Evolutionary conservation across 2,797 vertebrate genomes (phyloP).

Genomic region (Periparus ater): DNA sequence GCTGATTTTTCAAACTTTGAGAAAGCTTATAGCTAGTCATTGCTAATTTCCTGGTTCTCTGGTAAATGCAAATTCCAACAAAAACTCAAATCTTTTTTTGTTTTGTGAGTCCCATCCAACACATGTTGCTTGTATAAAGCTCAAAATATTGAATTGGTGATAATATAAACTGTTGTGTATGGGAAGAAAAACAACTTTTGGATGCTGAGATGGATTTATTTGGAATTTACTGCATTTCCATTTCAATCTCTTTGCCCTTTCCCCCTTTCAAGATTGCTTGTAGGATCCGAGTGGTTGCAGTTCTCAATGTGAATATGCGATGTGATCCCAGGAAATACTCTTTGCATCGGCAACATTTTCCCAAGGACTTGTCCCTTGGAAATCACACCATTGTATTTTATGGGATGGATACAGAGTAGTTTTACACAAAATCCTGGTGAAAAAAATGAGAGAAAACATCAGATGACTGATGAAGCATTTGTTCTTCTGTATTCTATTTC

Average conservation of each 20-base stretch:
- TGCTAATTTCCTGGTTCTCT: neutral
- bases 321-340: slow-evolving; percentile 79
- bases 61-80: neutral
- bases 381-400: slow-evolving; percentile 72
- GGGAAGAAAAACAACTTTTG: neutral
- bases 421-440: slow-evolving; percentile 80
- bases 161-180: neutral
- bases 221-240: neutral
- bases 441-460: neutral
- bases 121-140: neutral
- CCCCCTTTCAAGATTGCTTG: slow-evolving; percentile 32
- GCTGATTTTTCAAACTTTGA: neutral
- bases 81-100: fast-evolving
- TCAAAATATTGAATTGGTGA: neutral
- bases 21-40: neutral
- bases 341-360: slow-evolving; percentile 79
- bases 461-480: neutral
- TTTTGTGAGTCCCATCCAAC: neutral
- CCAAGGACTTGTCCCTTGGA: slow-evolving; percentile 77
- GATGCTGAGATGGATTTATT: slow-evolving; percentile 65
- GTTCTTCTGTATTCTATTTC: neutral
- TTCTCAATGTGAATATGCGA: slow-evolving; percentile 84
- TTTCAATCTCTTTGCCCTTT: neutral
- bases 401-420: slow-evolving; percentile 81
- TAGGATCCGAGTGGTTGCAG: slow-evolving; percentile 78